Base-by-base conservation (phyloP, 2,797 vertebrate species). In the Enteromius unitaeniatus region DNA sequence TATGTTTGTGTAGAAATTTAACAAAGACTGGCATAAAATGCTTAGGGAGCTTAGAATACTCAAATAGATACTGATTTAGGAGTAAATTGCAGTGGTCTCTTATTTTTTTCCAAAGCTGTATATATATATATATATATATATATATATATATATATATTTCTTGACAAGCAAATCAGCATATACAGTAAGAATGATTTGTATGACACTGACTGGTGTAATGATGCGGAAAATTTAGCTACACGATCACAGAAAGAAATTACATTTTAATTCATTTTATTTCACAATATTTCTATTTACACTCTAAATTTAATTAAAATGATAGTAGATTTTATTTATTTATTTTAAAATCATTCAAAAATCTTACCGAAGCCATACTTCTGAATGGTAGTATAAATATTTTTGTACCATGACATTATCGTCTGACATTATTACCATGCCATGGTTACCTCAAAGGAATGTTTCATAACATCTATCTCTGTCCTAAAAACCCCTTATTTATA, bases 381-480 rank as follows among this genome's bases (percentile, higher is more conserved):
- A 28, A 64, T 26, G 19, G 19, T 3, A 17, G 23, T 8, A 31
- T 17, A 64, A 5, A 31, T 64, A 64, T 64, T 64, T 31, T 17
- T 31, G 23, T 64, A 64, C 26, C 62, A 64, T 64, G 26, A 64
- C 6, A 64, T 64, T 31, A 28, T 26, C 28, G 6, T 64, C 62
- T 31, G 62, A 64, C 62, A 31, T 64, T 5, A 64, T 64, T 31
- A 64, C 28, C 17, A 31, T 40, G 9, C 65, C 65, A 40, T 68
- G 65, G 65, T 68, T 40, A 21, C 26, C 62, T 6, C 62, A 64
- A 15, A 31, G 15, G 28, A 34, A 17, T 65, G 62, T 34, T 65
- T 65, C 64, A 65, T 65, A 65, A 65, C 3, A 1, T 65, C 62
- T 65, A 28, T 34, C 31, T 65, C 62, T 65, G 64, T 65, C 64